Conservation (phyloP, 2,113 vertebrate genomes). For the Cacatua alba region DNA sequence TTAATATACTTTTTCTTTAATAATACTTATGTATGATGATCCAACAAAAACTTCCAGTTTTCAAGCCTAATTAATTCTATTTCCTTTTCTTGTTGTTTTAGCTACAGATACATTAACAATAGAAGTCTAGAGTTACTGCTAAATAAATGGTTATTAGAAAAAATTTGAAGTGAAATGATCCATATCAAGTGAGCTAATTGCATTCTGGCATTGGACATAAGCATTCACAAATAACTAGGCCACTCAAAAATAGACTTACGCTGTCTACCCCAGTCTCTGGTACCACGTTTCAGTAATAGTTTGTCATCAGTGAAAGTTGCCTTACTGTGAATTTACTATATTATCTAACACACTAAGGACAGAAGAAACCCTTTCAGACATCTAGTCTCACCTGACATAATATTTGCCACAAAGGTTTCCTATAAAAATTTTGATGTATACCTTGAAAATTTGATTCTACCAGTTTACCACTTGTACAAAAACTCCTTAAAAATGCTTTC, state of each 20-base stretch:
- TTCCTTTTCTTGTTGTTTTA: not conserved
- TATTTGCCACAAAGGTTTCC: not conserved
- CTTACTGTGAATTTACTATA: not conserved
- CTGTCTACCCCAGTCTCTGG: not conserved
- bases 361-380: not conserved
- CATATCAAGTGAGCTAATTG: not conserved
- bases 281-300: not conserved
- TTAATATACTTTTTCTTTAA: not conserved
- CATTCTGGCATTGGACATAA: not conserved
- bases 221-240: not conserved
- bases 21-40: not conserved
- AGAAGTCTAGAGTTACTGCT: not conserved
- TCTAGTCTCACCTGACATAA: not conserved
- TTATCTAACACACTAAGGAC: not conserved
- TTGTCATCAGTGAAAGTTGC: not conserved
- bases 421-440: not conserved
- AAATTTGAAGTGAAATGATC: not conserved
- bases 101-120: not conserved
- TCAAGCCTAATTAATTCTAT: not conserved
- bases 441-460: not conserved
- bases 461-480: not conserved
- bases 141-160: not conserved
- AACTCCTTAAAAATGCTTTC: not conserved
- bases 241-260: not conserved
- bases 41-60: not conserved